phyloP scores from a whole-genome alignment of 2,797 vertebrate species.

The Graptemys geographica region DNA sequence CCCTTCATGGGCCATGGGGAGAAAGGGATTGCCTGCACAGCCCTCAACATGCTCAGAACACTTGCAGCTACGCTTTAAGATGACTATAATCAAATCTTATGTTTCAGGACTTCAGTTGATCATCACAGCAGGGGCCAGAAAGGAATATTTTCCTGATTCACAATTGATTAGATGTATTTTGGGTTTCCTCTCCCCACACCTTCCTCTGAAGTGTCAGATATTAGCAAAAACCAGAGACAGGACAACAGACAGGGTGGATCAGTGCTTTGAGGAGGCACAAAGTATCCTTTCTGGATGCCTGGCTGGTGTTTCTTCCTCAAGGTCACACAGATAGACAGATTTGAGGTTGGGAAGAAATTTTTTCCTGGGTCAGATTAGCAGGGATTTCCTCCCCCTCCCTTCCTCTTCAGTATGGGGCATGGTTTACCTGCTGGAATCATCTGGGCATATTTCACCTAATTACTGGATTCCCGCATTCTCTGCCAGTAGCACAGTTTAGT shows the following conservation, averaged over 20 bases:
- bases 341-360: neutral
- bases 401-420: no score
- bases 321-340: neutral
- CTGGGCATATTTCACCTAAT: no score
- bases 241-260: neutral
- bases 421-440: no score
- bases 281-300: neutral
- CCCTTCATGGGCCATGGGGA: no score
- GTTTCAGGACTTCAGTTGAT: neutral
- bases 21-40: no score
- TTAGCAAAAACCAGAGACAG: neutral
- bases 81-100: neutral
- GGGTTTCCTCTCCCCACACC: neutral
- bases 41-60: neutral
- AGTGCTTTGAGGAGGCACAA: neutral
- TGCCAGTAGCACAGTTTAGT: neutral
- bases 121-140: neutral
- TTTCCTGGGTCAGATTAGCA: no score
- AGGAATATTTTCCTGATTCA: neutral
- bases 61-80: neutral
- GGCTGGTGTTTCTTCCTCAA: neutral
- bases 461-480: neutral
- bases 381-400: no score
- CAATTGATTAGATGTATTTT: neutral
- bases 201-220: neutral